Conservation (phyloP, 2,113 vertebrate species). For the Struthidea cinerea region DNA sequence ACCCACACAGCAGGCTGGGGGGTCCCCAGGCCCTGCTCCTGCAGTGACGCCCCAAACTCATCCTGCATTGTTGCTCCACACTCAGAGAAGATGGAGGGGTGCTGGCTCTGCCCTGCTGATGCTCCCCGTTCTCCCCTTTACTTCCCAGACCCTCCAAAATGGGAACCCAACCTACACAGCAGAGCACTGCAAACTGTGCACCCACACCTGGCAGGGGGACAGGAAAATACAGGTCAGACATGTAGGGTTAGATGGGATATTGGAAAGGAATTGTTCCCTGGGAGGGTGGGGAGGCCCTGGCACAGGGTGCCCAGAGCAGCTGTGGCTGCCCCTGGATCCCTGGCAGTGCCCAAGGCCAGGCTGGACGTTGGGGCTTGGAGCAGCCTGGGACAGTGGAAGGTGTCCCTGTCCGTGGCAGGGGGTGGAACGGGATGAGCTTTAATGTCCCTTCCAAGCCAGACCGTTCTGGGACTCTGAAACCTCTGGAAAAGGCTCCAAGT, state of each 20-base stretch:
- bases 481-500: background rate
- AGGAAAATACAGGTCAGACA: background rate
- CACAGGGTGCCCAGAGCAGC: background rate
- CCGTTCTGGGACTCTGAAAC: background rate
- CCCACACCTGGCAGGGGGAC: background rate
- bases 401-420: background rate
- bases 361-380: fast-evolving
- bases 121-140: fast-evolving
- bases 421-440: background rate
- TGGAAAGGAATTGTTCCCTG: background rate
- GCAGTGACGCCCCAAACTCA: background rate
- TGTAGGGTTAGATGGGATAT: background rate
- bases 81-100: background rate
- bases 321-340: background rate
- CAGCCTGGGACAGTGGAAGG: background rate
- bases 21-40: background rate
- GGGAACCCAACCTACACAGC: background rate
- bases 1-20: background rate
- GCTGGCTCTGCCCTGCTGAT: background rate
- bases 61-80: background rate
- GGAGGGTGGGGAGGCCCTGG: background rate
- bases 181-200: background rate
- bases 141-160: background rate
- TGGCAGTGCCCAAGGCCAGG: background rate
- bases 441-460: background rate